A percentile compares a stretch with the other conserved stretches of the same genome.
phyloP scores from a whole-genome alignment of 2,888 invertebrate genomes.

The Eupithecia subfuscata region DNA sequence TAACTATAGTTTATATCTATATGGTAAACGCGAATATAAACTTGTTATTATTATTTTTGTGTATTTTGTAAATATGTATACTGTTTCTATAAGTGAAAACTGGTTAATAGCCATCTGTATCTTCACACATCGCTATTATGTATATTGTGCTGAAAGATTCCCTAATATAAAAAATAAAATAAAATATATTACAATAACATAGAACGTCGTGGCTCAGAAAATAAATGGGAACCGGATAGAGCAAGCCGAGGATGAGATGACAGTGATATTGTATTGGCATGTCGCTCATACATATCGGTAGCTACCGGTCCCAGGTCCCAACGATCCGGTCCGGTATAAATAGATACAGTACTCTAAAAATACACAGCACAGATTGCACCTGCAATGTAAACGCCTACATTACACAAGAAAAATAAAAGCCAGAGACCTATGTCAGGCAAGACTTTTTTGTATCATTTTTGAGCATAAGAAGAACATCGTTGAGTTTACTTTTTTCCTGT shows the following conservation, averaged over 20 bases:
- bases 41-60: no score
- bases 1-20: no score
- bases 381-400: constrained; percentile 56
- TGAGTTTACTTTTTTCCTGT: not conserved
- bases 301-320: constrained; percentile 53
- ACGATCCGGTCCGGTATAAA: constrained; percentile 77
- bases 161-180: no score
- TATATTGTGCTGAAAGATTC: no score
- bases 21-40: no score
- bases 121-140: no score
- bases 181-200: constrained; percentile 14
- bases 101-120: no score
- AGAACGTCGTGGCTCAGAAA: constrained; percentile 12
- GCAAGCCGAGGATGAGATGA: constrained; percentile 38
- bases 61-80: no score
- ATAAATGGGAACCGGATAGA: constrained; percentile 33
- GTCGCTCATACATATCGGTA: constrained; percentile 54
- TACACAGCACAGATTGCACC: constrained; percentile 75
- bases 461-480: not conserved
- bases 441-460: not conserved
- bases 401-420: constrained; percentile 30
- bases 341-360: constrained; percentile 73
- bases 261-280: constrained; percentile 48
- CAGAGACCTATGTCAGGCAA: constrained; percentile 28
- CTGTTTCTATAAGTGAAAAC: no score